Evolutionary conservation across 2,797 vertebrate genomes (phyloP).

Genomic region (Sciurus vulgaris): DNA sequence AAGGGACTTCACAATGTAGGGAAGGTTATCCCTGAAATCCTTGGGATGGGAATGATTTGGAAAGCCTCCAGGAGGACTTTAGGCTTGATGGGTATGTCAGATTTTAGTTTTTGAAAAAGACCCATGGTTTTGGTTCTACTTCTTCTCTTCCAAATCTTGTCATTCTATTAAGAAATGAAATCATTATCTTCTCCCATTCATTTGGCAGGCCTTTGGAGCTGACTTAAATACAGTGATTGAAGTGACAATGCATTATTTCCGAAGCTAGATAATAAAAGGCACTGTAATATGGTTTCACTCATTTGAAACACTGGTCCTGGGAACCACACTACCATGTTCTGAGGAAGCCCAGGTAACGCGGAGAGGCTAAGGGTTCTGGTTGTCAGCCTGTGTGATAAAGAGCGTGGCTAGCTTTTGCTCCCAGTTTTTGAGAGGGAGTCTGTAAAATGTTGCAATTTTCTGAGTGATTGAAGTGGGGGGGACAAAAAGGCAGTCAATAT

Average conservation of each 20-base stretch:
- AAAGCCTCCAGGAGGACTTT: neutral
- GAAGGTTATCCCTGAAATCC: neutral
- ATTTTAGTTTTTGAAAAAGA: conserved; percentile 32
- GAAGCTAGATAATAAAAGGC: neutral
- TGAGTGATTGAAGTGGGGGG: neutral
- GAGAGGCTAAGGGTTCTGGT: neutral
- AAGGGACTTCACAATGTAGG: neutral
- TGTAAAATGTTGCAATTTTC: neutral
- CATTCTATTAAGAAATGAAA: neutral
- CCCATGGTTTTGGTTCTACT: neutral
- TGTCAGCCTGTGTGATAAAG: neutral
- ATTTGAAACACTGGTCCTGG: neutral
- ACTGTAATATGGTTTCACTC: neutral
- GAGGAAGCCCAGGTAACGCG: neutral
- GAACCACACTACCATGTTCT: neutral
- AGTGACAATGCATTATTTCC: neutral
- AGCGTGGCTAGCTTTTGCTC: neutral
- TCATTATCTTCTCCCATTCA: neutral
- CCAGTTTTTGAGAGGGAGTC: neutral
- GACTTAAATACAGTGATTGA: neutral
- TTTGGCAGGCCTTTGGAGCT: neutral
- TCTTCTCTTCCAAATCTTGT: conserved; percentile 15
- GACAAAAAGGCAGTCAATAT: too few relatives aligned
- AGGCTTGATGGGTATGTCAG: neutral
- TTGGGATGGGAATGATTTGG: neutral